Conservation (phyloP, 2,797 vertebrate genomes). For the Sebastes alutus region DNA sequence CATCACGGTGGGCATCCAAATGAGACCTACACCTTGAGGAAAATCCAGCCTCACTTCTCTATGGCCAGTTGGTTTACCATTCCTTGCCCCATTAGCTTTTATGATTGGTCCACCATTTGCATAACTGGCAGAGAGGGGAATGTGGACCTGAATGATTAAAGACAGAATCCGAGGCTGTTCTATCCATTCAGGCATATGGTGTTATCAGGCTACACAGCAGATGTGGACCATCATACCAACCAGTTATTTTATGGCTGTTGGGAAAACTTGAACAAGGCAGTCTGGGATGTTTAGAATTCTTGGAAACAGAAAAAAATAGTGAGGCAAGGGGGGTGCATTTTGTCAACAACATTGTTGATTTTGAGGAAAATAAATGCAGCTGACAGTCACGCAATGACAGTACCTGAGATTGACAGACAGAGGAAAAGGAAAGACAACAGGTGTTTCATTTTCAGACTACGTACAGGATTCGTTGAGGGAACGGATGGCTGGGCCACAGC, state of each 20-base stretch:
- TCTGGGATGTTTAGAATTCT: background rate
- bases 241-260: slow-evolving; percentile 38
- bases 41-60: slow-evolving; percentile 37
- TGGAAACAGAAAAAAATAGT: background rate
- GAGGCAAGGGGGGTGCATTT: background rate
- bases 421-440: slow-evolving; percentile 45
- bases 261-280: slow-evolving; percentile 42
- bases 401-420: slow-evolving; percentile 28
- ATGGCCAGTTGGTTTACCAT: slow-evolving; percentile 65
- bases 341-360: slow-evolving; percentile 12
- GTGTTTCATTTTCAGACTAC: slow-evolving; percentile 67
- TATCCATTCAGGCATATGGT: slow-evolving; percentile 31
- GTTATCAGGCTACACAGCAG: slow-evolving; percentile 48
- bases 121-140: slow-evolving; percentile 57
- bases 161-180: slow-evolving; percentile 32
- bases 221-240: slow-evolving; percentile 36
- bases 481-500: slow-evolving; percentile 54
- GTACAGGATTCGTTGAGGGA: slow-evolving; percentile 43
- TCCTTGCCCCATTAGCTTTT: slow-evolving; percentile 70
- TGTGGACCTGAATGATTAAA: slow-evolving; percentile 61
- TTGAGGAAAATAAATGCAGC: slow-evolving; percentile 20
- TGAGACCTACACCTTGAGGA: slow-evolving; percentile 56
- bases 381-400: slow-evolving; percentile 24
- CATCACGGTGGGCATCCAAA: slow-evolving; percentile 49
- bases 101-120: slow-evolving; percentile 70